Conservation (phyloP, 2,888 invertebrate genomes). For the Orthosia incerta region DNA sequence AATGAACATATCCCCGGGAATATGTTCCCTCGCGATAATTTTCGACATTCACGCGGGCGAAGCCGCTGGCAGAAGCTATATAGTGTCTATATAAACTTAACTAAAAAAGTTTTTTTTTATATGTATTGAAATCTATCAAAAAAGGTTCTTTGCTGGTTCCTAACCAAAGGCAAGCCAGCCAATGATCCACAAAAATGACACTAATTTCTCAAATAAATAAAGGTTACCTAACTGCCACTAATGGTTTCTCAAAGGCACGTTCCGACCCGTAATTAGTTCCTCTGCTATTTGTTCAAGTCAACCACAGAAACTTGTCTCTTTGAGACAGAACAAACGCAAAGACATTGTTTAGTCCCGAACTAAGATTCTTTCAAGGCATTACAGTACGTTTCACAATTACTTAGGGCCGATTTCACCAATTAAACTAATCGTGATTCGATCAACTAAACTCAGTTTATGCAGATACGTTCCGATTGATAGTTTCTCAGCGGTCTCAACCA, state of each 20-base stretch:
- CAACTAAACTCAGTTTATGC: too few relatives aligned
- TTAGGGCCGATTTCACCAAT: too few relatives aligned
- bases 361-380: conserved; percentile 7
- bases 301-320: conserved; percentile 34
- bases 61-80: too few relatives aligned
- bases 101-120: too few relatives aligned
- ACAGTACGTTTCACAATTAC: conserved; percentile 17
- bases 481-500: too few relatives aligned
- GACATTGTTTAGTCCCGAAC: conserved; percentile 11
- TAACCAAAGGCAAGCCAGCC: background rate
- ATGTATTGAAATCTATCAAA: background rate
- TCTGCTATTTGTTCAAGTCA: conserved; percentile 47
- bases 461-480: too few relatives aligned
- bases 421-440: too few relatives aligned
- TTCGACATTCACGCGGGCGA: too few relatives aligned
- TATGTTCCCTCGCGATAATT: too few relatives aligned
- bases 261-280: conserved; percentile 42
- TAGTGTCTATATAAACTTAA: too few relatives aligned
- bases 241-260: conserved; percentile 32
- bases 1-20: too few relatives aligned
- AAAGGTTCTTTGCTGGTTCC: background rate
- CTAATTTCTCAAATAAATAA: conserved; percentile 4
- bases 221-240: background rate
- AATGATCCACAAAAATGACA: background rate
- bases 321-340: conserved; percentile 12